Base-by-base conservation (phyloP, 2,113 vertebrate genomes). In the Dasyurus viverrinus region DNA sequence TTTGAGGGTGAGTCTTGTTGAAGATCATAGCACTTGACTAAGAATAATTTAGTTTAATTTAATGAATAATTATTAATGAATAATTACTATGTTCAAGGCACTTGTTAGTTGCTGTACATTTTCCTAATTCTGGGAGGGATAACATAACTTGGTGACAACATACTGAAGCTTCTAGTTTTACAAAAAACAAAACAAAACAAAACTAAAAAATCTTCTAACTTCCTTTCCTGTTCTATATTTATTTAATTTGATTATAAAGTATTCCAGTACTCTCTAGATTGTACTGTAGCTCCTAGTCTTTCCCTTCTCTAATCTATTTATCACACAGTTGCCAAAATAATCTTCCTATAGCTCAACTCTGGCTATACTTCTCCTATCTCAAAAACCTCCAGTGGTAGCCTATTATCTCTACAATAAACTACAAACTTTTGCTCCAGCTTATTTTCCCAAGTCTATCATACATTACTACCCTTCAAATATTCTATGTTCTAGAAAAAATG, bases 91-190 rank as follows among this genome's bases (percentile, higher is more conserved):
- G n/a, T n/a, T 14, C 12, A 76, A 68, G 30, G 9, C 27, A 10
- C 12, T 14, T 36, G 0, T 36, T 68, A 68, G 60, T 30, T 68
- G 27, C 8, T 0, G 4, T 30, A 0, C 4, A 68, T 36, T 94
- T 10, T 57, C 93, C 89, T 92, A 91, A 47, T 16, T 30, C 47
- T 54, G 24, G 54, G 91, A 95, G 95, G 9, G 23, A 53, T n/a
- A 94, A 92, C 50, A 89, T n/a, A 76, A 19, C 16, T 76, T 76
- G 60, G 11, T 68, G 36, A 36, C 27, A 27, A 60, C n/a, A 76
- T 76, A 76, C 4, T 76, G 36, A n/a, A 76, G 16, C 36, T n/a
- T 76, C 68, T 76, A 0, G 16, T 42, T 76, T 76, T 42, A 7
- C 36, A 19, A 19, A 76, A 7, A 16, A 42, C 36, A 76, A 47